Conservation (phyloP, 2,797 vertebrate species). For the Naso thynnoides region DNA sequence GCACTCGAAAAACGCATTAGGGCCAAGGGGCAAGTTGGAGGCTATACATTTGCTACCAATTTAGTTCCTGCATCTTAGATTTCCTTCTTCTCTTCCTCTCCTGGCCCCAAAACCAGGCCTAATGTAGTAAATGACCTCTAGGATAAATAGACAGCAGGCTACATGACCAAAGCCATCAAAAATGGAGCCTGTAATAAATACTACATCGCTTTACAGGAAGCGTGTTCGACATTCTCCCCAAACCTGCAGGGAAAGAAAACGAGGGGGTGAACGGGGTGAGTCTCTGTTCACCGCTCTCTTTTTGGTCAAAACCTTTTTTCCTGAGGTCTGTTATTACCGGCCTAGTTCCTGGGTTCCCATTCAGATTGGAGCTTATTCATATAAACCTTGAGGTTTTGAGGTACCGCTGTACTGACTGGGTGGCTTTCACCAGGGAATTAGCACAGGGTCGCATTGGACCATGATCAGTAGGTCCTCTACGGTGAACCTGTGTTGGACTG, state of each 20-base stretch:
- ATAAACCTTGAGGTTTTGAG: constrained; percentile 85
- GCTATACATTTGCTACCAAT: constrained; percentile 83
- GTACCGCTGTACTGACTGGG: constrained; percentile 76
- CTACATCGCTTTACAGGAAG: constrained; percentile 73
- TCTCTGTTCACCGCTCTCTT: constrained; percentile 66
- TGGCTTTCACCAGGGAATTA: constrained; percentile 81
- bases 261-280: constrained; percentile 65
- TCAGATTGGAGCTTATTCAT: constrained; percentile 81
- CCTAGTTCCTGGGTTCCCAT: constrained; percentile 78
- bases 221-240: constrained; percentile 72
- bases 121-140: constrained; percentile 70
- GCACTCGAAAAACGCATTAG: constrained; percentile 67
- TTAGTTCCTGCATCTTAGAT: constrained; percentile 79
- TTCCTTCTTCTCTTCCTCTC: constrained; percentile 69
- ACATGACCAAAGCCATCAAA: constrained; percentile 75
- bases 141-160: constrained; percentile 79
- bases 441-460: constrained; percentile 71
- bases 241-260: constrained; percentile 77
- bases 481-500: constrained; percentile 89
- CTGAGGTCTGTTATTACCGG: constrained; percentile 81
- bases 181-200: constrained; percentile 79
- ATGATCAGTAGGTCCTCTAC: constrained; percentile 62
- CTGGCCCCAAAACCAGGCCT: constrained; percentile 60
- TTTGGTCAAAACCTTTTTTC: constrained; percentile 71
- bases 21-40: constrained; percentile 71